phyloP scores from a whole-genome alignment of 2,888 invertebrate species.

The Linnaemya vulpina region DNA sequence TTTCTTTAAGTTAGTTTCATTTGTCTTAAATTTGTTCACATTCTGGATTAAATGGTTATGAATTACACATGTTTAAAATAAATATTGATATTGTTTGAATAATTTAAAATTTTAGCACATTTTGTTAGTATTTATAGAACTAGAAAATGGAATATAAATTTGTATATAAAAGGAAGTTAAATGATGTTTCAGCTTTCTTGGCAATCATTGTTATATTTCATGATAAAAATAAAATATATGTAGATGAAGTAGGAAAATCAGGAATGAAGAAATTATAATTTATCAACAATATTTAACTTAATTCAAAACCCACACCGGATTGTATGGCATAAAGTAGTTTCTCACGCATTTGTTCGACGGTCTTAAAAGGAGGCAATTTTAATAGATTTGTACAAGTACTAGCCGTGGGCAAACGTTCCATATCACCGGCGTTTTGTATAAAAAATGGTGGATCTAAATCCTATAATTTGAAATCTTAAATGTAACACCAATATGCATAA shows the following conservation, averaged over 20 bases:
- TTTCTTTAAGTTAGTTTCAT: slow-evolving; percentile 38
- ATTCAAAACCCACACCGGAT: slow-evolving; percentile 97
- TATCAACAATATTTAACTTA: slow-evolving; percentile 86
- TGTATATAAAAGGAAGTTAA: slow-evolving; percentile 28
- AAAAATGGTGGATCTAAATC: slow-evolving; percentile 98
- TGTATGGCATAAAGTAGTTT: slow-evolving; percentile 97
- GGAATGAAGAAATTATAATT: slow-evolving; percentile 30
- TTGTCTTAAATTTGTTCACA: slow-evolving; percentile 28
- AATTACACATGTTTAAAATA: slow-evolving; percentile 17
- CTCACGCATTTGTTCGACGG: slow-evolving; percentile 89
- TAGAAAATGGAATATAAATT: slow-evolving; percentile 33
- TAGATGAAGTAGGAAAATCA: slow-evolving; percentile 10
- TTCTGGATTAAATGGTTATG: slow-evolving; percentile 7
- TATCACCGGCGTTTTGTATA: slow-evolving; percentile 95
- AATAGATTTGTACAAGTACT: slow-evolving; percentile 99
- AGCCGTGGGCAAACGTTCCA: slow-evolving; percentile 96
- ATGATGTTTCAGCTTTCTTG: slow-evolving; percentile 13
- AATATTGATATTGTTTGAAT: neutral
- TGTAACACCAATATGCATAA: neutral
- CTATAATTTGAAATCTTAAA: slow-evolving; percentile 83
- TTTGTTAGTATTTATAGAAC: slow-evolving; percentile 38
- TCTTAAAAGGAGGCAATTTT: slow-evolving; percentile 95
- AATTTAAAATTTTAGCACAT: slow-evolving; percentile 49
- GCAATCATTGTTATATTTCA: neutral
- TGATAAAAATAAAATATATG: neutral